phyloP scores from a whole-genome alignment of 2,113 vertebrate genomes.

The Dipodomys stephensi region DNA sequence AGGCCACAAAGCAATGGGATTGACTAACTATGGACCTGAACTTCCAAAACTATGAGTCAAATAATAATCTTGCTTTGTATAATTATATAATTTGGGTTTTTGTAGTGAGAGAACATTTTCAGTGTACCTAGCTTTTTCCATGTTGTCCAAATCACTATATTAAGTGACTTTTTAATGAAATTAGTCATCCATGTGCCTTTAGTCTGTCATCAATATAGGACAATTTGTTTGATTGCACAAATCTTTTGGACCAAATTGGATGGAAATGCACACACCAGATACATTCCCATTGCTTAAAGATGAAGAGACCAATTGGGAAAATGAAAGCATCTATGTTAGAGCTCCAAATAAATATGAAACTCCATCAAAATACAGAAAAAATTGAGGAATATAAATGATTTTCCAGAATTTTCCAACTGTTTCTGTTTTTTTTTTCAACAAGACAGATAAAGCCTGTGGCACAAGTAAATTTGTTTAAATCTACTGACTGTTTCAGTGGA shows the following conservation, averaged over 20 bases:
- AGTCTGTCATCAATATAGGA: neutral
- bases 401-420: neutral
- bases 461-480: neutral
- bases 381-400: neutral
- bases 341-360: neutral
- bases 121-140: neutral
- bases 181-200: constrained; percentile 23
- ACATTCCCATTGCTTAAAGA: constrained; percentile 24
- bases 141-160: neutral
- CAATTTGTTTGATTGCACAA: constrained; percentile 34
- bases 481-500: neutral
- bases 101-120: neutral
- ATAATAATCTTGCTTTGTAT: neutral
- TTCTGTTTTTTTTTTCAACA: neutral
- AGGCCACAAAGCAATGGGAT: neutral
- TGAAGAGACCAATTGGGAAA: neutral
- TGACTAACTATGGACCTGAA: neutral
- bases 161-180: neutral
- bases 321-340: constrained; percentile 17
- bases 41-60: neutral
- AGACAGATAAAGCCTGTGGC: neutral
- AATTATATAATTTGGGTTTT: neutral
- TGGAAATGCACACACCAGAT: neutral
- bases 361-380: neutral
- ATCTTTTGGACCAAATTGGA: neutral